Conservation (phyloP, 2,888 invertebrate genomes). For the Tortrix viridana region DNA sequence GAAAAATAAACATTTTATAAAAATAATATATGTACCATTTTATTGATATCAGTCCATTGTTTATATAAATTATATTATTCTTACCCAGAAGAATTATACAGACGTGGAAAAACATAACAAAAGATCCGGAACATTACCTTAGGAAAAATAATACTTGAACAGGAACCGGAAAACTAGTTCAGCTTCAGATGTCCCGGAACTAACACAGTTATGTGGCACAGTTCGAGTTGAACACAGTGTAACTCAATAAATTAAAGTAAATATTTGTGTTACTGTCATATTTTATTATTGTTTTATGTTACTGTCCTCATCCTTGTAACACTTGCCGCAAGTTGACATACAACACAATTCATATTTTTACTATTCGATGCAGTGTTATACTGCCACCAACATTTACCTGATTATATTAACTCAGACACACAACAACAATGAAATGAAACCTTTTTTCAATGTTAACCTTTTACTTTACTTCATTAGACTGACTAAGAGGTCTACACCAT, state of each 20-base stretch:
- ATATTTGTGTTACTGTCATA: neutral
- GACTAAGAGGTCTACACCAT: too few species aligned
- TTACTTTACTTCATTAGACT: too few species aligned
- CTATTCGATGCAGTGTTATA: slow-evolving; percentile 15
- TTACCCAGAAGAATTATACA: neutral
- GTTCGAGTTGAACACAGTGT: neutral
- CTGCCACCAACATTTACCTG: neutral
- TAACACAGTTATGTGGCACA: neutral
- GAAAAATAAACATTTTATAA: too few species aligned
- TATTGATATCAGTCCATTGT: neutral
- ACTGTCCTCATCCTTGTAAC: too few species aligned
- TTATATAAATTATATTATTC: neutral
- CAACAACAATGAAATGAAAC: neutral
- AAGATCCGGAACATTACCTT: neutral
- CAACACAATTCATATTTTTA: too few species aligned
- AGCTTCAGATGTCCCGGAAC: neutral
- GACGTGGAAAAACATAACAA: neutral
- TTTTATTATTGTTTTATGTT: too few species aligned
- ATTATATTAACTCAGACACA: slow-evolving; percentile 11
- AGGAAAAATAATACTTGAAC: neutral
- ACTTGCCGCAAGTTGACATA: too few species aligned
- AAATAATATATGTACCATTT: too few species aligned
- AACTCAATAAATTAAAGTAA: neutral
- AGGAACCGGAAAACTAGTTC: slow-evolving; percentile 1
- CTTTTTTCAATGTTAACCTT: neutral